Evolutionary conservation across 2,113 vertebrate genomes (phyloP).

Genomic region (Athene cunicularia): DNA sequence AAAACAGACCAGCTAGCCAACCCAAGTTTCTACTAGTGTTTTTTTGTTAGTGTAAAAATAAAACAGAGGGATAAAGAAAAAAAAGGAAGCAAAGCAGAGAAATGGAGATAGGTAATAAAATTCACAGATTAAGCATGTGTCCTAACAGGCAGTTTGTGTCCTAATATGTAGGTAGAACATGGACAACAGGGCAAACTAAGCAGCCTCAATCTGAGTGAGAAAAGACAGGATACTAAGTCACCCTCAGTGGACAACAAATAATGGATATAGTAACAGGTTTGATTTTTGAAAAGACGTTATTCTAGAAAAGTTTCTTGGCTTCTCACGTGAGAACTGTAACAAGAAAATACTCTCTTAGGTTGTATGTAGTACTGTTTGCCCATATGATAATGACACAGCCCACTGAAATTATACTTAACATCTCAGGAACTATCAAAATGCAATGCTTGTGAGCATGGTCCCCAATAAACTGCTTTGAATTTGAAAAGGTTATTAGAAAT

Average conservation of each 20-base stretch:
- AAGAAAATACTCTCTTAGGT: neutral
- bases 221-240: neutral
- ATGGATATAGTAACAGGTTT: neutral
- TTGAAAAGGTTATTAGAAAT: neutral
- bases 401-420: neutral
- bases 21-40: neutral
- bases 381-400: neutral
- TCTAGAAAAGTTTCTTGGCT: neutral
- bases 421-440: neutral
- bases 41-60: neutral
- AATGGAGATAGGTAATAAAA: neutral
- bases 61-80: neutral
- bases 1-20: accelerated
- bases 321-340: neutral
- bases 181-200: neutral
- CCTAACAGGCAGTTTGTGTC: neutral
- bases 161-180: neutral
- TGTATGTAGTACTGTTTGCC: neutral
- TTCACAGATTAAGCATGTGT: neutral
- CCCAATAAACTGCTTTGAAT: neutral
- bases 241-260: neutral
- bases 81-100: neutral
- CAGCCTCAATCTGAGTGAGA: neutral
- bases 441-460: neutral
- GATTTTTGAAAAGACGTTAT: neutral